These are phyloP conservation scores for Acanthochromis polyacanthus DNA, from an alignment of 2,113 vertebrate genomes.

Conservation along the genomic window DNA sequence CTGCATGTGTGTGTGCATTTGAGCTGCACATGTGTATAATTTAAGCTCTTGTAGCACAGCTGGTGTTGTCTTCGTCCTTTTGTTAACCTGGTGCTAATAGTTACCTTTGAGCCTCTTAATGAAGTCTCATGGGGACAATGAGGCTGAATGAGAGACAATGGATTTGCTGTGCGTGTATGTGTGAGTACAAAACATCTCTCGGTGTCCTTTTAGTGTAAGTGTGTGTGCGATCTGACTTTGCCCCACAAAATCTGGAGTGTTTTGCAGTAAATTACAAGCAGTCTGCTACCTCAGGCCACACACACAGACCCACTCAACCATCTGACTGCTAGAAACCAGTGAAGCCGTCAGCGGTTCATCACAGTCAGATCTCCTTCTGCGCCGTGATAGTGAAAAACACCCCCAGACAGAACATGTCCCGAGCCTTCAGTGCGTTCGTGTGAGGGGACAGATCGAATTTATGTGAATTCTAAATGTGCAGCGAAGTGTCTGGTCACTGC, in stretches of 20 bases:
- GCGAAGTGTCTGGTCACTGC: neutral
- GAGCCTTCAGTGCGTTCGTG: neutral
- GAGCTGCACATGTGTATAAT: constrained; percentile 6
- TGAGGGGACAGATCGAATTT: neutral
- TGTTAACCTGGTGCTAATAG: constrained; percentile 33
- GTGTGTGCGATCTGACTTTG: neutral
- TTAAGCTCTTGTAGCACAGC: constrained; percentile 43
- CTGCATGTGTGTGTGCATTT: neutral
- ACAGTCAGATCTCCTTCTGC: constrained; percentile 34
- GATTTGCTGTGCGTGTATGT: constrained; percentile 5
- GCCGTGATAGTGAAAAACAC: constrained; percentile 17
- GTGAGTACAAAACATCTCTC: neutral
- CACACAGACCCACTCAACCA: neutral
- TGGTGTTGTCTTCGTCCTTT: constrained; percentile 40
- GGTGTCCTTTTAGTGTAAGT: neutral
- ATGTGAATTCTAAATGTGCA: neutral
- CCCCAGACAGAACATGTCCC: constrained; percentile 18
- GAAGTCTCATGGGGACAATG: constrained; percentile 30
- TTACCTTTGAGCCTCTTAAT: constrained; percentile 49
- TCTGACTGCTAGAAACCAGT: constrained; percentile 9
- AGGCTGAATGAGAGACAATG: constrained; percentile 21
- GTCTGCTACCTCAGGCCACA: constrained; percentile 7
- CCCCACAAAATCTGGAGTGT: constrained; percentile 23
- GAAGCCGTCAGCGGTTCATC: constrained; percentile 36
- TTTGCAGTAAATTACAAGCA: constrained; percentile 25